Percentiles rank a stretch among this genome's conserved stretches.
phyloP scores from a whole-genome alignment of 1,140 invertebrate species.

The Drosophila insularis region DNA sequence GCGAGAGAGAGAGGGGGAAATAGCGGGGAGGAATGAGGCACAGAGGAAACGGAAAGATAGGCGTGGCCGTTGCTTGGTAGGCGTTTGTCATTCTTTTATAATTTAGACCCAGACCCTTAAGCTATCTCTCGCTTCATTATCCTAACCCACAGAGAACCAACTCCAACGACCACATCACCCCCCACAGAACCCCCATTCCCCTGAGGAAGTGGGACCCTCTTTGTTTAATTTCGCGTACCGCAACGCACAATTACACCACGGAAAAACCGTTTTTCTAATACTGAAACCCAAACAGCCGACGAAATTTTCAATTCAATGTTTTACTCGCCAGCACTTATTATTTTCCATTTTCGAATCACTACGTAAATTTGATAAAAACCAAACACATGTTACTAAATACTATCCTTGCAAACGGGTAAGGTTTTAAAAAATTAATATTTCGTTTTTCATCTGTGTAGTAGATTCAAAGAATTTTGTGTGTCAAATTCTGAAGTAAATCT shows the following conservation, averaged over 20 bases:
- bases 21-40: not conserved
- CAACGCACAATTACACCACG: constrained; percentile 70
- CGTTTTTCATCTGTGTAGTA: too few relatives aligned
- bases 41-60: not conserved
- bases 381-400: too few relatives aligned
- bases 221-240: constrained; percentile 72
- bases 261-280: not conserved
- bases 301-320: too few relatives aligned
- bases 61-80: constrained; percentile 19
- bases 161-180: not conserved
- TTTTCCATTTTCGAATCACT: too few relatives aligned
- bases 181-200: too few relatives aligned
- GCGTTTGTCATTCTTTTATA: constrained; percentile 73
- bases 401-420: too few relatives aligned
- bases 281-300: too few relatives aligned
- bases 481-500: too few relatives aligned
- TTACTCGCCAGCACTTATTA: too few relatives aligned
- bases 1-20: not conserved
- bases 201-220: not conserved
- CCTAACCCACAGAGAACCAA: constrained; percentile 15
- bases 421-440: too few relatives aligned
- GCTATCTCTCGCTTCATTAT: constrained; percentile 59
- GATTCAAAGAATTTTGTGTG: too few relatives aligned
- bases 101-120: constrained; percentile 61
- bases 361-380: too few relatives aligned